These are phyloP conservation scores for Bombyx huttoni DNA, from an alignment of 2,888 invertebrate species.

Conservation along the genomic window DNA sequence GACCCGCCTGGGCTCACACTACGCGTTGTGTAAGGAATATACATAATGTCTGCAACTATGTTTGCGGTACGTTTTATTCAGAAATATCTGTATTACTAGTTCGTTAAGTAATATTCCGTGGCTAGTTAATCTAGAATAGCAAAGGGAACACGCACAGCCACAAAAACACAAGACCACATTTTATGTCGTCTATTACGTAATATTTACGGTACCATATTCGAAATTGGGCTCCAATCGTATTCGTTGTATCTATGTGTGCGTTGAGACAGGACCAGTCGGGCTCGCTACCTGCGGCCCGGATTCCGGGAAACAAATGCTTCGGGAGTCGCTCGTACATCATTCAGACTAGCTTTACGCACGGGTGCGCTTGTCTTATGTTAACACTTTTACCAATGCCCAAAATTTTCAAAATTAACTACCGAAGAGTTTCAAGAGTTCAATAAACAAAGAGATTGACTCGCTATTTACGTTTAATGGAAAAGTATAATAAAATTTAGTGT, in stretches of 20 bases:
- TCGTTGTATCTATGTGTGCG: background rate
- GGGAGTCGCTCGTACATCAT: background rate
- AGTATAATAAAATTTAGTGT: too few species aligned
- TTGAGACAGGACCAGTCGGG: background rate
- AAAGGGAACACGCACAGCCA: background rate
- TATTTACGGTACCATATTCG: background rate
- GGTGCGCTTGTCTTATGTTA: background rate
- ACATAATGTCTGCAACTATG: too few species aligned
- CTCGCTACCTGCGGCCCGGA: background rate
- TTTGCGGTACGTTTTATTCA: too few species aligned
- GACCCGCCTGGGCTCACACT: too few species aligned
- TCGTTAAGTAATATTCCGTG: too few species aligned
- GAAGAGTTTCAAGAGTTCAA: too few species aligned
- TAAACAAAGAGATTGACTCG: too few species aligned
- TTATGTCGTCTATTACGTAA: background rate
- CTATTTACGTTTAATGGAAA: too few species aligned
- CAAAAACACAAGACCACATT: background rate
- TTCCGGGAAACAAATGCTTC: background rate
- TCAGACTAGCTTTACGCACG: background rate
- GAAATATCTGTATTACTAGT: too few species aligned
- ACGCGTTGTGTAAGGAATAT: too few species aligned
- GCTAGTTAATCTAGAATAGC: background rate
- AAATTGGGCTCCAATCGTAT: background rate
- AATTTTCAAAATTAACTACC: too few species aligned
- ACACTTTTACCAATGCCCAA: background rate